Conservation (phyloP, 53 echinoderm and acorn worm genomes). For the Pentamera pediparva region DNA sequence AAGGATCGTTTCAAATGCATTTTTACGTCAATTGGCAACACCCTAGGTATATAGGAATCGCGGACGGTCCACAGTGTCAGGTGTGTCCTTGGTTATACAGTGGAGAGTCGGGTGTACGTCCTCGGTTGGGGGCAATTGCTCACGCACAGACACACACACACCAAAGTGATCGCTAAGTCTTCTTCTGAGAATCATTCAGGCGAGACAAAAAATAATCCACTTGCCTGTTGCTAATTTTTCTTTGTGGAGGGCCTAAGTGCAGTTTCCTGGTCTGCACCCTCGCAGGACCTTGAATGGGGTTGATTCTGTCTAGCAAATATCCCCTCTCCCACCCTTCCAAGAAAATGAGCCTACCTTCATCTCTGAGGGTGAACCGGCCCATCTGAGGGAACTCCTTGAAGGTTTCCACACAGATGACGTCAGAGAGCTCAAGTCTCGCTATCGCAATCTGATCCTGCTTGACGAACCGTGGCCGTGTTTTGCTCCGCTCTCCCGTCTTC, state of each 20-base stretch:
- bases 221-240: no score
- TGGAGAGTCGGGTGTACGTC: no score
- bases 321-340: no score
- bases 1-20: background rate
- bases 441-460: slow-evolving; percentile 98
- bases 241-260: no score
- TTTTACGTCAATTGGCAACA: no score
- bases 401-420: slow-evolving; percentile 83
- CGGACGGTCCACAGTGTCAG: no score
- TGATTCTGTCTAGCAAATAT: background rate
- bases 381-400: slow-evolving; percentile 97
- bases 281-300: background rate
- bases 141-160: background rate
- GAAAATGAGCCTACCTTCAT: no score
- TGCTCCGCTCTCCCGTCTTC: slow-evolving; percentile 71
- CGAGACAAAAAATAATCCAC: no score
- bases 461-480: slow-evolving; percentile 84
- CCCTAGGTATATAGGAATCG: no score
- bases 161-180: no score
- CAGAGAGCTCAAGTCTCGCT: slow-evolving; percentile 66
- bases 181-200: no score
- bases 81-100: no score
- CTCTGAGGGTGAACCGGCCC: slow-evolving; percentile 96
- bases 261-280: background rate
- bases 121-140: background rate